Percentiles rank a stretch among this genome's conserved stretches.
These are phyloP conservation scores for Drosophila melanosoma DNA, from an alignment of 2,888 invertebrate species.

Conservation along the genomic window DNA sequence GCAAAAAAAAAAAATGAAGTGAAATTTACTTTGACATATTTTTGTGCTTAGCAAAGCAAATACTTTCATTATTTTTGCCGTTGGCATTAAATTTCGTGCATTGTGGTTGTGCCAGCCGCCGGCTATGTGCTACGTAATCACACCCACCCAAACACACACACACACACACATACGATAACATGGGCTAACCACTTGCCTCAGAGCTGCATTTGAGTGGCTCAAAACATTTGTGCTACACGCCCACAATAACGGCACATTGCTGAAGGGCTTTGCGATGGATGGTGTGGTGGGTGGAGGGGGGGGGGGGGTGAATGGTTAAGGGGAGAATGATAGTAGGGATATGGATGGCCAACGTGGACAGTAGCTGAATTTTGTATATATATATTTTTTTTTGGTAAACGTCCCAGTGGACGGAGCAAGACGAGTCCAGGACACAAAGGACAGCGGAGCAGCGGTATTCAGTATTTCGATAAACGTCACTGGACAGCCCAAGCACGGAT, in stretches of 20 bases:
- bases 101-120: conserved; percentile 64
- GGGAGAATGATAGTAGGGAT: not conserved
- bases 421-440: not conserved
- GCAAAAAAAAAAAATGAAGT: conserved; percentile 67
- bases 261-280: too few relatives aligned
- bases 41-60: conserved; percentile 83
- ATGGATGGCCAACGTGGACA: conserved; percentile 51
- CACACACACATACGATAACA: not conserved
- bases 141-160: conserved; percentile 30
- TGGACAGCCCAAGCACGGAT: conserved; percentile 31
- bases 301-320: conserved; percentile 7
- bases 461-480: conserved; percentile 46
- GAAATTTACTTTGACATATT: conserved; percentile 82
- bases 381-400: conserved; percentile 11
- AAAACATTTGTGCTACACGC: conserved; percentile 76
- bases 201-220: conserved; percentile 78
- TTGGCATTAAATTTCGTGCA: conserved; percentile 78
- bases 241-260: conserved; percentile 33
- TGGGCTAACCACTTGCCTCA: conserved; percentile 49
- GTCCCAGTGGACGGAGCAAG: not conserved
- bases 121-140: conserved; percentile 51
- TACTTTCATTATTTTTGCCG: conserved; percentile 82
- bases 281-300: not conserved
- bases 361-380: conserved; percentile 38
- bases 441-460: conserved; percentile 38